A percentile compares a stretch with the other conserved stretches of the same genome.
phyloP scores from a whole-genome alignment of 2,797 vertebrate species.

The Centropyge bicolor region DNA sequence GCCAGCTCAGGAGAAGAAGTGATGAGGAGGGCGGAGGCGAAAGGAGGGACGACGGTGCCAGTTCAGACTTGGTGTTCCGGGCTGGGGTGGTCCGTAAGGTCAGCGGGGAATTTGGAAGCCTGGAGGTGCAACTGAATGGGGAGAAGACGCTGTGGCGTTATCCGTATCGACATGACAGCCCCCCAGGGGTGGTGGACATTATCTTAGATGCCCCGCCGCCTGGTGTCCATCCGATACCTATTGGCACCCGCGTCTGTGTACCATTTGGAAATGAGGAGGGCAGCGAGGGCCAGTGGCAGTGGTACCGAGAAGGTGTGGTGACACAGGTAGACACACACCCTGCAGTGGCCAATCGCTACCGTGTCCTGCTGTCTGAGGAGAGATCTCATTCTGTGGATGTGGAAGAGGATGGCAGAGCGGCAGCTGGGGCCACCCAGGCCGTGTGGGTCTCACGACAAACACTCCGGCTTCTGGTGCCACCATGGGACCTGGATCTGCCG shows the following conservation, averaged over 20 bases:
- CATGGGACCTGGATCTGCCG: constrained; percentile 87
- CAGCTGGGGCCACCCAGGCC: constrained; percentile 72
- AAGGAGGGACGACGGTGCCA: constrained; percentile 32
- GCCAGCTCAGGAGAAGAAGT: constrained; percentile 72
- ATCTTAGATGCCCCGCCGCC: constrained; percentile 89
- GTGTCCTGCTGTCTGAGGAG: constrained; percentile 86
- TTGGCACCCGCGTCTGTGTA: constrained; percentile 89
- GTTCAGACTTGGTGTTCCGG: constrained; percentile 81
- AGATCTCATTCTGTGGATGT: constrained; percentile 59
- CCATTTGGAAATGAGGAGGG: constrained; percentile 81
- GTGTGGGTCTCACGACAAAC: constrained; percentile 88
- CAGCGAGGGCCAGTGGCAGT: constrained; percentile 75
- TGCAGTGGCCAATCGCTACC: constrained; percentile 87
- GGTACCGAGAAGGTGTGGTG: constrained; percentile 89
- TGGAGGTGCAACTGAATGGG: constrained; percentile 90
- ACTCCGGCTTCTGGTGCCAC: constrained; percentile 90
- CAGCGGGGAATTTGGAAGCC: constrained; percentile 85
- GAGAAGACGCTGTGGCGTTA: constrained; percentile 85
- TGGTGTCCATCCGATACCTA: constrained; percentile 82
- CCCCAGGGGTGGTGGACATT: constrained; percentile 84
- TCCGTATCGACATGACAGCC: constrained; percentile 80
- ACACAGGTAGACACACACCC: constrained; percentile 90
- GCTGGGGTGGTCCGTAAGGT: constrained; percentile 90
- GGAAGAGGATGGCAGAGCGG: constrained; percentile 68
- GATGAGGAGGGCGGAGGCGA: constrained; percentile 69